These are phyloP conservation scores for Yasuhikotakia modesta DNA, from an alignment of 2,797 vertebrate genomes.

Conservation along the genomic window DNA sequence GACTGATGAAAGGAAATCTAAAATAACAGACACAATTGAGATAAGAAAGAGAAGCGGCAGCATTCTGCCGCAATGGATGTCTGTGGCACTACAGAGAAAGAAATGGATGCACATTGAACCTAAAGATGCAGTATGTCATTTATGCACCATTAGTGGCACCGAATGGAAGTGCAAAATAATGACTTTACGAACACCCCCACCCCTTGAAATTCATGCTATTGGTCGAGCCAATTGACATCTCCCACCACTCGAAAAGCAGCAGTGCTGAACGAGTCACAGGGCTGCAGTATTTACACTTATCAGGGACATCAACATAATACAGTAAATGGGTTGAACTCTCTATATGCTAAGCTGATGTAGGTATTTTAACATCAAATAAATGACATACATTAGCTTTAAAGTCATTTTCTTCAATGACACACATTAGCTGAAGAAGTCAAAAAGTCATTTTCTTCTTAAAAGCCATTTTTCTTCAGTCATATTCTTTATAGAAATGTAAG, in stretches of 20 bases:
- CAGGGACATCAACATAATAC: neutral
- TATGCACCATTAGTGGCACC: neutral
- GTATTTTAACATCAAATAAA: no score
- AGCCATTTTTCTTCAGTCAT: no score
- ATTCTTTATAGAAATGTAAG: no score
- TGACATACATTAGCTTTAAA: no score
- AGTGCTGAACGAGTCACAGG: neutral
- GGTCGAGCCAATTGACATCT: neutral
- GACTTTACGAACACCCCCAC: neutral
- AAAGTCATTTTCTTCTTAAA: no score
- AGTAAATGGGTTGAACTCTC: neutral
- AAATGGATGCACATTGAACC: constrained; percentile 32
- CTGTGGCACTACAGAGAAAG: constrained; percentile 8
- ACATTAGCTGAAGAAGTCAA: no score
- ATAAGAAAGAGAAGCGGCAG: constrained; percentile 2
- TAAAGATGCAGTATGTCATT: constrained; percentile 12
- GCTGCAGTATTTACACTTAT: neutral
- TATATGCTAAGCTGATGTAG: neutral
- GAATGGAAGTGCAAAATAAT: constrained; percentile 2
- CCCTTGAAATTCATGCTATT: neutral
- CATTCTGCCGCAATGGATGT: constrained; percentile 4
- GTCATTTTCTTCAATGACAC: no score
- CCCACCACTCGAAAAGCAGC: neutral
- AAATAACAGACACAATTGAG: constrained; percentile 32
- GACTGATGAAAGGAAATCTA: constrained; percentile 31